Conservation (phyloP, 2,888 invertebrate species). For the Lamellibrachia satsuma region DNA sequence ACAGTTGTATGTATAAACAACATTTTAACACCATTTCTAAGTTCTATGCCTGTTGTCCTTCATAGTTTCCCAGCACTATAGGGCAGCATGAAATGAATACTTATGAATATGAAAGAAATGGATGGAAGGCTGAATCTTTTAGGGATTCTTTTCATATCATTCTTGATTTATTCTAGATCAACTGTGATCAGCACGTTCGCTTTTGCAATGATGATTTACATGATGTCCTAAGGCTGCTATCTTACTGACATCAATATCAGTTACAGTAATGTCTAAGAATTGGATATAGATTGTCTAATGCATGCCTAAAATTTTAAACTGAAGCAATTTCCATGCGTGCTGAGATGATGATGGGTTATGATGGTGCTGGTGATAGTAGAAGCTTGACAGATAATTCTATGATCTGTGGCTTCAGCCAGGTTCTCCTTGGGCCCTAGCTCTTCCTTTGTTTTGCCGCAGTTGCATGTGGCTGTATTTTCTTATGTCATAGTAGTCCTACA, state of each 20-base stretch:
- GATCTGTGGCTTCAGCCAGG: neutral
- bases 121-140: neutral
- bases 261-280: slow-evolving; percentile 12
- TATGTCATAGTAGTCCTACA: too few relatives aligned
- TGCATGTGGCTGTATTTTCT: neutral
- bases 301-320: slow-evolving; percentile 17
- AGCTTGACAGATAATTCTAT: neutral
- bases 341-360: neutral
- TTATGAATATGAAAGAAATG: neutral
- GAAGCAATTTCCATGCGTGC: neutral
- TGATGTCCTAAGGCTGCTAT: slow-evolving; percentile 2
- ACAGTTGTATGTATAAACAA: too few relatives aligned
- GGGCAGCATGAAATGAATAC: neutral
- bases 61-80: neutral
- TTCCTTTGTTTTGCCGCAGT: neutral
- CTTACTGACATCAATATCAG: slow-evolving; percentile 12
- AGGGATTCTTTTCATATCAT: neutral
- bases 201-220: neutral
- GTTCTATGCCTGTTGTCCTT: neutral
- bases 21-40: neutral
- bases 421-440: neutral
- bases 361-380: too few relatives aligned
- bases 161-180: slow-evolving; percentile 5
- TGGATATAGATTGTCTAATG: slow-evolving; percentile 11
- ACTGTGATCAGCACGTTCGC: slow-evolving; percentile 3